Evolutionary conservation across 2,888 invertebrate species (phyloP).

Genomic region (Scaptomyza reducta): DNA sequence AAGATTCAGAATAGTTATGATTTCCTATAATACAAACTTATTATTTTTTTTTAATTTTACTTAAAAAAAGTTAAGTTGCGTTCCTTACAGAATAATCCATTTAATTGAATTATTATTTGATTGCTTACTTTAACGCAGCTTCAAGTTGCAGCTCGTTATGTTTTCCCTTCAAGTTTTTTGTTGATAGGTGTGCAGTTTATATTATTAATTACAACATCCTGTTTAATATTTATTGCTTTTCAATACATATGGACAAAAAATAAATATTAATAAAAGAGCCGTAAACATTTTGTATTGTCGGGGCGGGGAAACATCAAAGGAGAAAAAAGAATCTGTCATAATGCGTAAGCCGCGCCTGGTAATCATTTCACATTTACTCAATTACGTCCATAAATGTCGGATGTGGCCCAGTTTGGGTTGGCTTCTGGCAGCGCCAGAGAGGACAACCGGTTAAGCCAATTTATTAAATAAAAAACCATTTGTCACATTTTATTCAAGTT

Average conservation of each 20-base stretch:
- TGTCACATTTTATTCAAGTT: slow-evolving; percentile 78
- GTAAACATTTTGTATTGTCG: neutral
- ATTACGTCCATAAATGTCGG: slow-evolving; percentile 67
- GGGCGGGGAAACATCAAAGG: too few species aligned
- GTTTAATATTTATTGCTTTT: neutral
- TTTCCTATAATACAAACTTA: too few species aligned
- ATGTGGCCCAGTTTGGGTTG: slow-evolving; percentile 13
- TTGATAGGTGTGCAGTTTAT: neutral
- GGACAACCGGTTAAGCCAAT: slow-evolving; percentile 76
- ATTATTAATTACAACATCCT: neutral
- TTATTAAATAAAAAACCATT: slow-evolving; percentile 79
- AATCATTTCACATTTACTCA: slow-evolving; percentile 69
- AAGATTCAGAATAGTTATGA: too few species aligned
- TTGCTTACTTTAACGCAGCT: neutral
- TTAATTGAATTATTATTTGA: too few species aligned
- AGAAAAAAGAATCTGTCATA: slow-evolving; percentile 28
- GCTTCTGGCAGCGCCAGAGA: neutral
- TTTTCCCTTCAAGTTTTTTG: too few species aligned
- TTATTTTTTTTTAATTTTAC: too few species aligned
- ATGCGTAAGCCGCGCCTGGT: slow-evolving; percentile 33
- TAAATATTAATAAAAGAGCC: neutral
- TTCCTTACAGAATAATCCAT: too few species aligned
- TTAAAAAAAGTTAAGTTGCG: too few species aligned
- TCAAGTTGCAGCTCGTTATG: neutral
- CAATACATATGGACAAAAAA: neutral